Base-by-base conservation (phyloP, 2,888 invertebrate genomes). In the Chalcosyrphus nemorum region DNA sequence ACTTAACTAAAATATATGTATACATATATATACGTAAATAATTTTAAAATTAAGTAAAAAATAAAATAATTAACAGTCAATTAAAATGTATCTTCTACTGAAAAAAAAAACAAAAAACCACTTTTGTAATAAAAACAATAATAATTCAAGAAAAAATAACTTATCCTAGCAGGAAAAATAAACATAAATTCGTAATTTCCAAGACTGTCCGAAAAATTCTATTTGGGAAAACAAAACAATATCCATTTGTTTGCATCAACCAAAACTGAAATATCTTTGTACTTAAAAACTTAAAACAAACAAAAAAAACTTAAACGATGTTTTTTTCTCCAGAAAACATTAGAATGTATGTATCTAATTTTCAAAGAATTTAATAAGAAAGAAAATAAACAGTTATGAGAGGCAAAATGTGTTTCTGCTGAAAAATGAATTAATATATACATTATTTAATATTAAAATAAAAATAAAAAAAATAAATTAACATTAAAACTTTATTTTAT, bases 11-110 rank as follows among this genome's bases (percentile, higher is more conserved):
- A 32, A 32, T 2, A 4, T 11, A 38, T 11, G n/a, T 2, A 35
- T 11, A 11, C 1, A 38, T 63, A 75, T 35, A 74, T 66, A 66
- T 76, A 76, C 59, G 66, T 68, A 76, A 68, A 75, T 6, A 57
- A 61, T 17, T 29, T 57, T 27, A 54, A 56, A 24, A 17, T 54
- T 74, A 74, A 63, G 29, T 24, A 24, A 32, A 54, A 13, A 11
- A 65, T 61, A 38, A 65, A 21, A 59, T 65, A 65, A n/a, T n/a
- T 45, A 57, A 75, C 82, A 72, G 82, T 82, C 82, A 82, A 82
- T 82, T 82, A 82, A 81, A 59, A 45, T 68, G 32, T 72, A 59
- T 71, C 71, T 77, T 76, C 59, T 71, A 72, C 54, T 65, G 17
- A 59, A 71, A 68, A 45, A 47, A 11, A 70, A 65, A 38, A 52